Evolutionary conservation across 2,113 vertebrate species (phyloP).

Genomic region (Collichthys lucidus): DNA sequence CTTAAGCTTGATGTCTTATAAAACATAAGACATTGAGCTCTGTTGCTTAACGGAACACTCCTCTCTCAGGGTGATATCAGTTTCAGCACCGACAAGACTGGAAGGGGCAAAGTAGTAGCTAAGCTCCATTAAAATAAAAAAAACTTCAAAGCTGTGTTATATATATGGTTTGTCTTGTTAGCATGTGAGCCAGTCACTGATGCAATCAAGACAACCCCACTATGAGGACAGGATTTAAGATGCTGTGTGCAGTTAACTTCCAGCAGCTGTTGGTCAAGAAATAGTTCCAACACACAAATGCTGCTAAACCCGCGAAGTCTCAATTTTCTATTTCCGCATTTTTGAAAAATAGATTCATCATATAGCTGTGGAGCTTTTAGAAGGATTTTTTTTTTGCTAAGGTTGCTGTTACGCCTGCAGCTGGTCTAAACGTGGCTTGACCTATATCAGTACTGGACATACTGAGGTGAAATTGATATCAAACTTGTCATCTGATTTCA

Average conservation of each 20-base stretch:
- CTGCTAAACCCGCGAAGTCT: conserved; percentile 5
- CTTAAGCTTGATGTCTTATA: not conserved
- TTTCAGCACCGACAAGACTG: not conserved
- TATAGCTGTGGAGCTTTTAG: not conserved
- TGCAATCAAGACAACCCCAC: not conserved
- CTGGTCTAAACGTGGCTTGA: conserved; percentile 12
- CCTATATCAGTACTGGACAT: not conserved
- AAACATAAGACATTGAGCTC: not conserved
- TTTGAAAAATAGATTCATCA: not conserved
- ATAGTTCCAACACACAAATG: conserved; percentile 24
- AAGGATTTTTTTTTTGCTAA: not conserved
- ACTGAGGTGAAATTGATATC: not conserved
- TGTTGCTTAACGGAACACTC: not conserved
- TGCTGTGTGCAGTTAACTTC: not conserved
- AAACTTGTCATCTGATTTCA: conserved; percentile 15
- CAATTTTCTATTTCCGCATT: not conserved
- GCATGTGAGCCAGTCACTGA: not conserved
- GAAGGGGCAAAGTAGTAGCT: not conserved
- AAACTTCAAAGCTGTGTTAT: not conserved
- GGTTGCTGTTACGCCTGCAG: not conserved
- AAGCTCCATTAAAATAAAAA: not conserved
- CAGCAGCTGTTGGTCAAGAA: conserved; percentile 45
- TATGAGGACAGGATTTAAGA: conserved; percentile 14
- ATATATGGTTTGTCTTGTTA: not conserved
- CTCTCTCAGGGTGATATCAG: not conserved